phyloP scores from a whole-genome alignment of 2,797 vertebrate genomes.

The Oceanodroma leucorhoa region DNA sequence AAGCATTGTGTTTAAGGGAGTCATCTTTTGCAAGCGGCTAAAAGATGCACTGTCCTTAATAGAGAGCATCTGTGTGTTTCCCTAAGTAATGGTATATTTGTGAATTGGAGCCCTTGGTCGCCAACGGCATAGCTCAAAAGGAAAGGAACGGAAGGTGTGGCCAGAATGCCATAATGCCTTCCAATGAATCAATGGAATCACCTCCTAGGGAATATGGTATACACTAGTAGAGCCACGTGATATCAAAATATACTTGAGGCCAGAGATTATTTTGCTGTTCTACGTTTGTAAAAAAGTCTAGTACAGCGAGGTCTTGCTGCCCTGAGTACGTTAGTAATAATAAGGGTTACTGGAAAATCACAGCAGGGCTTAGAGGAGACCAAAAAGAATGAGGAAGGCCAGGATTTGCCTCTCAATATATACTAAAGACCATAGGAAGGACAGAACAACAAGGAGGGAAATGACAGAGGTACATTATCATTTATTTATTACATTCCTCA shows the following conservation, averaged over 20 bases:
- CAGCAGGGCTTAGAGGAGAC: neutral
- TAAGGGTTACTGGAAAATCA: neutral
- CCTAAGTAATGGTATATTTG: neutral
- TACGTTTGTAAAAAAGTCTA: neutral
- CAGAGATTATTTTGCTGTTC: neutral
- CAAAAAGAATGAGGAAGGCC: neutral
- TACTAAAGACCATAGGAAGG: neutral
- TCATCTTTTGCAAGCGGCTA: neutral
- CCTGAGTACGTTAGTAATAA: neutral
- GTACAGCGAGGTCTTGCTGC: neutral
- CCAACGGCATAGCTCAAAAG: neutral
- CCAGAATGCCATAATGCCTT: neutral
- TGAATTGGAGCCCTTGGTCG: neutral
- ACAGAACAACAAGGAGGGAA: neutral
- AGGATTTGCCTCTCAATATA: neutral
- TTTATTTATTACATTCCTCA: neutral
- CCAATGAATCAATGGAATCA: neutral
- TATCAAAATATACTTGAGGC: conserved; percentile 1
- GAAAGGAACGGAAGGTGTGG: neutral
- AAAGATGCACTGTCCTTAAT: neutral
- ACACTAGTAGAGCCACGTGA: neutral
- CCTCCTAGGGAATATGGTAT: neutral
- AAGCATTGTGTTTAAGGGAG: neutral
- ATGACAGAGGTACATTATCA: neutral
- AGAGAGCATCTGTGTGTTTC: neutral